Percentiles rank a stretch among this genome's conserved stretches.
Evolutionary conservation across 2,797 vertebrate species (phyloP).

Genomic region (Taeniopygia guttata): DNA sequence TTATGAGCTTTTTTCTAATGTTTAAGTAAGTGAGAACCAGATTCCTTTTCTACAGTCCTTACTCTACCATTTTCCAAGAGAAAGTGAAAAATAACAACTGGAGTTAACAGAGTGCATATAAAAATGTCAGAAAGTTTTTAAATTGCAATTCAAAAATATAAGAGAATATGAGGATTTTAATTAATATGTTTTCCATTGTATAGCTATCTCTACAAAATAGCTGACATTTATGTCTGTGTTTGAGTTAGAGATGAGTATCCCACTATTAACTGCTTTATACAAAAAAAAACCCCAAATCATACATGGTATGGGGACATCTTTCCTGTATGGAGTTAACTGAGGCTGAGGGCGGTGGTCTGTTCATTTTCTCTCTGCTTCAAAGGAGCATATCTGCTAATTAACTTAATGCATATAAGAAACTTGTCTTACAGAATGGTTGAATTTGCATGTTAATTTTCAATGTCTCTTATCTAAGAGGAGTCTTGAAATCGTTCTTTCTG

Average conservation of each 20-base stretch:
- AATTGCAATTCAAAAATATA: neutral
- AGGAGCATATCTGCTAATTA: neutral
- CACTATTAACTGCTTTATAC: neutral
- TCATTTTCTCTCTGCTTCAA: neutral
- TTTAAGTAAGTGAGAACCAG: conserved; percentile 15
- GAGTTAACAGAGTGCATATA: neutral
- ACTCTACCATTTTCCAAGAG: neutral
- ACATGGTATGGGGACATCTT: neutral
- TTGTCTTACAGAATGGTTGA: neutral
- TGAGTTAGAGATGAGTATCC: neutral
- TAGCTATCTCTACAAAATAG: neutral
- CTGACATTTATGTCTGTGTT: neutral
- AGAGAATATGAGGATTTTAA: neutral
- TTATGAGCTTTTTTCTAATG: conserved; percentile 25
- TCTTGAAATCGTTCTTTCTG: neutral
- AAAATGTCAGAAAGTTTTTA: neutral
- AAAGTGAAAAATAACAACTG: conserved; percentile 34
- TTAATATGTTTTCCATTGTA: neutral
- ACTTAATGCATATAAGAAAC: neutral
- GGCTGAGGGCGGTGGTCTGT: neutral
- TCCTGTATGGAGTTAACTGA: neutral
- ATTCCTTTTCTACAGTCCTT: neutral
- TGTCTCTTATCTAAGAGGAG: neutral
- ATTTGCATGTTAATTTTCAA: neutral
- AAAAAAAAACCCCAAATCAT: neutral